Conservation (phyloP, 2,113 vertebrate genomes). For the Stomatorhinus ivindoensis region DNA sequence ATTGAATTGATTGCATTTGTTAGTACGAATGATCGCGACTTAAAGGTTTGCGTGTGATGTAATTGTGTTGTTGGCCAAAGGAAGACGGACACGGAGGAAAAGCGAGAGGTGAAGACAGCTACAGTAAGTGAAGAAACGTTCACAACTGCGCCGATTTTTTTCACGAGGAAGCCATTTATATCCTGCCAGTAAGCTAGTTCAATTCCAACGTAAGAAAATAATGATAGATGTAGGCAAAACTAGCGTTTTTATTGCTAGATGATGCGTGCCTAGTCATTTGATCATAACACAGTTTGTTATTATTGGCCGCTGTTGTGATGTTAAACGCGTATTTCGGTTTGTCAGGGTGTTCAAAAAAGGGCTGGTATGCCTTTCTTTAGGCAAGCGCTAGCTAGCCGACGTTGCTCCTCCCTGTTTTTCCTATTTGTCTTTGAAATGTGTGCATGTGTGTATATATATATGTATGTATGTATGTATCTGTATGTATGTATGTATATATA, state of each 20-base stretch:
- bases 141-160: slow-evolving; percentile 20
- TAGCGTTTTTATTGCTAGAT: neutral
- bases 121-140: slow-evolving; percentile 18
- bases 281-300: neutral
- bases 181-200: neutral
- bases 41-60: neutral
- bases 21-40: neutral
- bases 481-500: neutral
- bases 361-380: neutral
- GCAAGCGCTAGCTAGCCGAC: neutral
- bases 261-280: neutral
- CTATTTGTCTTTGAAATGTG: neutral
- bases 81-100: neutral
- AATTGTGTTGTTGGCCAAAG: neutral
- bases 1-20: neutral
- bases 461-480: no score
- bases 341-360: neutral
- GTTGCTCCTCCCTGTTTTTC: neutral
- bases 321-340: neutral
- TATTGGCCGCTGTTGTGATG: neutral
- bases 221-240: neutral
- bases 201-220: neutral
- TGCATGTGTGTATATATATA: no score
- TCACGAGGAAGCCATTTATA: slow-evolving; percentile 21
- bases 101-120: neutral